Evolutionary conservation across 2,113 vertebrate genomes (phyloP).

Genomic region (Vimba vimba): DNA sequence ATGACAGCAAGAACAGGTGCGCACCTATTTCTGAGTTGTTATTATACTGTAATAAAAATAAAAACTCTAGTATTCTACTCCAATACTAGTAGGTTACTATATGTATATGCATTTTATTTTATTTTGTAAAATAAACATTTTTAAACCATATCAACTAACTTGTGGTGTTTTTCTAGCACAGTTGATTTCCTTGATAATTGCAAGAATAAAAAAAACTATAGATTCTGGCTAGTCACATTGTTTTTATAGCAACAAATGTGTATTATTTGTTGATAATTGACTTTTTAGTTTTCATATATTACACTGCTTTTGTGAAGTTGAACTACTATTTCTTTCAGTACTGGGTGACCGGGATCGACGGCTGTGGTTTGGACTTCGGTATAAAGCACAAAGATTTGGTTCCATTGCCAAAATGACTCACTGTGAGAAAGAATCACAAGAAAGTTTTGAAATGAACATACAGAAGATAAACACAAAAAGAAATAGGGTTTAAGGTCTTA

Average conservation of each 20-base stretch:
- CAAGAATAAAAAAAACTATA: background rate
- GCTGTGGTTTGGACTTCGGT: background rate
- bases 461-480: background rate
- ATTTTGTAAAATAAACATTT: slow-evolving; percentile 83
- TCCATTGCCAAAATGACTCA: background rate
- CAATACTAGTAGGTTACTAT: slow-evolving; percentile 61
- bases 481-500: background rate
- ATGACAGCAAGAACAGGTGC: background rate
- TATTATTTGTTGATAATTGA: background rate
- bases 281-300: background rate
- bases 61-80: background rate
- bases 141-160: slow-evolving; percentile 58
- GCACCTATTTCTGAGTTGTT: background rate
- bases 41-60: background rate
- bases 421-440: background rate
- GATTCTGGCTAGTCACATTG: background rate
- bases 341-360: background rate
- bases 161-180: background rate
- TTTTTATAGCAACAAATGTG: background rate
- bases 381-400: background rate
- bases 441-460: background rate
- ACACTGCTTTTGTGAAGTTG: no score
- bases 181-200: background rate
- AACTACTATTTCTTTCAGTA: no score
- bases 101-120: slow-evolving; percentile 61